Conservation (phyloP, 2,888 invertebrate genomes). For the Oscheius sp. region DNA sequence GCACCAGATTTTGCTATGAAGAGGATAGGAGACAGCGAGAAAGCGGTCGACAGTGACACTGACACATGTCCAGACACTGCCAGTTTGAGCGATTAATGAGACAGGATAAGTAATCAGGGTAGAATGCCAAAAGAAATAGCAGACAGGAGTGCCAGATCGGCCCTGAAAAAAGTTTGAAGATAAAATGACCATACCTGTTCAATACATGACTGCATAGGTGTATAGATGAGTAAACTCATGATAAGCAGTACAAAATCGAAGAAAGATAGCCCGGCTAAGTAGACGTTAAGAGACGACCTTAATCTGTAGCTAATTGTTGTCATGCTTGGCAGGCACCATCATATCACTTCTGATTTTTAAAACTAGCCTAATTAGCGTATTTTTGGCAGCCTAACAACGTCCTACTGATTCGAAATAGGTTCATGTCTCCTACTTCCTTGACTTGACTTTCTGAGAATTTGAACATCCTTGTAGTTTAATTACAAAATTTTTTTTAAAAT, state of each 20-base stretch:
- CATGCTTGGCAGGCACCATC: background rate
- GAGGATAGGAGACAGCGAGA: constrained; percentile 64
- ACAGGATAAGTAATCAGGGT: constrained; percentile 62
- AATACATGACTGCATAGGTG: constrained; percentile 55
- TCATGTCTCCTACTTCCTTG: no score
- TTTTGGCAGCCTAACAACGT: no score
- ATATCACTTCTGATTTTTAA: no score
- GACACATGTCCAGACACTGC: constrained; percentile 69
- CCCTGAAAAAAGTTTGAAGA: constrained; percentile 3
- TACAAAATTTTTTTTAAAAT: no score
- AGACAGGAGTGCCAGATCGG: constrained; percentile 36
- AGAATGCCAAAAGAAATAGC: constrained; percentile 66
- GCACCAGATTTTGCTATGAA: constrained; percentile 64
- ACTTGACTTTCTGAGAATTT: no score
- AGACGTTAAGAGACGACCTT: constrained; percentile 66
- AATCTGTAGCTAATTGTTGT: constrained; percentile 3
- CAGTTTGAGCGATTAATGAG: constrained; percentile 59
- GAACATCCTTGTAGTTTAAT: no score
- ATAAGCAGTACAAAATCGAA: constrained; percentile 66
- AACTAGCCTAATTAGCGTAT: no score
- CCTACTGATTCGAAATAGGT: no score
- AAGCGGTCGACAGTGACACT: constrained; percentile 68
- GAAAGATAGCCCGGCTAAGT: constrained; percentile 68
- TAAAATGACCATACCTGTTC: constrained; percentile 37
- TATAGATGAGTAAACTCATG: constrained; percentile 62